Conservation (phyloP, 2,797 vertebrate genomes). For the Triplophysa yarkandensis region DNA sequence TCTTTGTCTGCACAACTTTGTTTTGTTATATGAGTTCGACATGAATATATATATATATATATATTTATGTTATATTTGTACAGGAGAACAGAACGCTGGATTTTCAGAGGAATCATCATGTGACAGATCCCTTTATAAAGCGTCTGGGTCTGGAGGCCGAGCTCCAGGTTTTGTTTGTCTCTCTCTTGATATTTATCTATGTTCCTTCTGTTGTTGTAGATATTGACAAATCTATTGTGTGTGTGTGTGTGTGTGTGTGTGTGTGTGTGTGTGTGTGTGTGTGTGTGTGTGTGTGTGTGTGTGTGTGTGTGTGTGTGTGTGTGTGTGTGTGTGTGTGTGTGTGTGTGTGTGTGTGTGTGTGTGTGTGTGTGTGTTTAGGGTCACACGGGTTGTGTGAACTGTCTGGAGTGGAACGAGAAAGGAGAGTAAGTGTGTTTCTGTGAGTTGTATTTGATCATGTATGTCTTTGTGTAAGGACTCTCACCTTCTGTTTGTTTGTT, state of each 20-base stretch:
- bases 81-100: constrained; percentile 88
- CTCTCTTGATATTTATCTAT: not conserved
- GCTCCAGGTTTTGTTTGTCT: constrained; percentile 83
- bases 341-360: constrained; percentile 59
- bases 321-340: constrained; percentile 60
- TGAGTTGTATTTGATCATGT: not conserved
- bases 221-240: constrained; percentile 2
- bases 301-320: constrained; percentile 58
- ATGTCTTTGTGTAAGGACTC: not conserved
- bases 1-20: not conserved
- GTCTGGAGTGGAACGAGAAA: constrained; percentile 97
- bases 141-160: constrained; percentile 95
- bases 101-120: constrained; percentile 92
- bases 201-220: not conserved
- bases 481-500: not conserved
- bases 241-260: constrained; percentile 59
- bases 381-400: constrained; percentile 99
- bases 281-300: constrained; percentile 59
- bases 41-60: not conserved
- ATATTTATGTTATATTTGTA: constrained; percentile 11
- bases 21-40: not conserved
- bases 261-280: constrained; percentile 60
- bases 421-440: constrained; percentile 89
- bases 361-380: constrained; percentile 77
- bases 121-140: constrained; percentile 95